Conservation (phyloP, 2,888 invertebrate species). For the Pyrochroa serraticornis region DNA sequence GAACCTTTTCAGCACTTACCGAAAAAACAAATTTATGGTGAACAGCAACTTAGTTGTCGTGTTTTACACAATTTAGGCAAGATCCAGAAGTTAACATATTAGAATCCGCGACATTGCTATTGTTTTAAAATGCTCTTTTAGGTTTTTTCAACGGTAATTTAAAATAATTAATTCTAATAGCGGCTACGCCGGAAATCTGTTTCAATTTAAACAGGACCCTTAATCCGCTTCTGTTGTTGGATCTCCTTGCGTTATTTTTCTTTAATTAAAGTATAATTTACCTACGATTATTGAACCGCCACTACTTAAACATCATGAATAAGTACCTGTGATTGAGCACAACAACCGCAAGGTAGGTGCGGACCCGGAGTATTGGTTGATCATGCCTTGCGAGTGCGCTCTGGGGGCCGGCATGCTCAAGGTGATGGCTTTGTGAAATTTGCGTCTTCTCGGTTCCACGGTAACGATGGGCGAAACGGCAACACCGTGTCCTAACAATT, state of each 20-base stretch:
- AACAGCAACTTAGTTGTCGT: too few species aligned
- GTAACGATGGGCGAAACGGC: slow-evolving; percentile 98
- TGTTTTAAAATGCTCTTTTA: too few species aligned
- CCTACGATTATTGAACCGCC: too few species aligned
- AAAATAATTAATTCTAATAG: too few species aligned
- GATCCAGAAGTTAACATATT: too few species aligned
- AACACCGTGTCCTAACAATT: slow-evolving; percentile 92
- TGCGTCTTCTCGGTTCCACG: slow-evolving; percentile 94
- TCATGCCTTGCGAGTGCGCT: slow-evolving; percentile 70
- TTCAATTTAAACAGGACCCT: too few species aligned
- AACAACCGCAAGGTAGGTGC: slow-evolving; percentile 88
- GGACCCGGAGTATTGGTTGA: slow-evolving; percentile 80
- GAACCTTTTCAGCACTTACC: neutral
- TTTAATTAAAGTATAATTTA: too few species aligned
- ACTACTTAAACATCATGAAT: neutral
- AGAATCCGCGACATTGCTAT: neutral
- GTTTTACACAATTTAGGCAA: neutral
- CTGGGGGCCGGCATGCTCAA: slow-evolving; percentile 91
- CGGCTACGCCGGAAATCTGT: too few species aligned
- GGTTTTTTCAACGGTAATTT: too few species aligned
- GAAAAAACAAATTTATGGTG: neutral
- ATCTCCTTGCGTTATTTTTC: too few species aligned
- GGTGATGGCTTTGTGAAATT: slow-evolving; percentile 98
- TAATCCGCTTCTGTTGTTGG: too few species aligned
- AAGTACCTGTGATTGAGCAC: slow-evolving; percentile 89